Conservation (phyloP, 2,888 invertebrate genomes). For the Apotomis turbidana region DNA sequence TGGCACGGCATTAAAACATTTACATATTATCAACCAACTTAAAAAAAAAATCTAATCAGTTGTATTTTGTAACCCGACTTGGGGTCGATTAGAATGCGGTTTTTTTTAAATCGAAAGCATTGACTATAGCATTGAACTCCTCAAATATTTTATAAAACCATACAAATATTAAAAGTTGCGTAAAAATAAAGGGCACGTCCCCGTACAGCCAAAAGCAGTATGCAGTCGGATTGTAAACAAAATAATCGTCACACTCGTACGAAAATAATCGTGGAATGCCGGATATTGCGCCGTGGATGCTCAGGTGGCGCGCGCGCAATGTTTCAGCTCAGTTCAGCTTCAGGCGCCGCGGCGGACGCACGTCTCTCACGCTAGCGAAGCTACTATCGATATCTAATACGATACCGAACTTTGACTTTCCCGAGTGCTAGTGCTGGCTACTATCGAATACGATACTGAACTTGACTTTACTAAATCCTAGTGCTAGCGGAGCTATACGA, state of each 20-base stretch:
- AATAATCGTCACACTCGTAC: constrained; percentile 67
- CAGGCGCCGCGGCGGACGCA: constrained; percentile 20
- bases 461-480: constrained; percentile 28
- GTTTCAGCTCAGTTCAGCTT: constrained; percentile 50
- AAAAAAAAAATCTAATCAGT: too few species aligned
- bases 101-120: too few species aligned
- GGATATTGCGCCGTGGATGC: constrained; percentile 69
- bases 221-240: constrained; percentile 68
- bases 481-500: constrained; percentile 54
- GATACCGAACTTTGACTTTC: constrained; percentile 49
- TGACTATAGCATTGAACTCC: too few species aligned
- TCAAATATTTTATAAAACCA: too few species aligned
- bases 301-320: constrained; percentile 52
- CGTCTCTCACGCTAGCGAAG: constrained; percentile 45
- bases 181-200: background rate
- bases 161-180: background rate
- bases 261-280: constrained; percentile 80
- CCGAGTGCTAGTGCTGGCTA: constrained; percentile 12
- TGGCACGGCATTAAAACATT: too few species aligned
- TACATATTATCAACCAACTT: too few species aligned
- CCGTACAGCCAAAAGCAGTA: constrained; percentile 56
- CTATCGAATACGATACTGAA: constrained; percentile 62
- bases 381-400: constrained; percentile 63
- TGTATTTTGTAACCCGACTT: too few species aligned
- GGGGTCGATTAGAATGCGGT: too few species aligned